phyloP scores from a whole-genome alignment of 2,113 vertebrate genomes.

The Tragulus kanchil region DNA sequence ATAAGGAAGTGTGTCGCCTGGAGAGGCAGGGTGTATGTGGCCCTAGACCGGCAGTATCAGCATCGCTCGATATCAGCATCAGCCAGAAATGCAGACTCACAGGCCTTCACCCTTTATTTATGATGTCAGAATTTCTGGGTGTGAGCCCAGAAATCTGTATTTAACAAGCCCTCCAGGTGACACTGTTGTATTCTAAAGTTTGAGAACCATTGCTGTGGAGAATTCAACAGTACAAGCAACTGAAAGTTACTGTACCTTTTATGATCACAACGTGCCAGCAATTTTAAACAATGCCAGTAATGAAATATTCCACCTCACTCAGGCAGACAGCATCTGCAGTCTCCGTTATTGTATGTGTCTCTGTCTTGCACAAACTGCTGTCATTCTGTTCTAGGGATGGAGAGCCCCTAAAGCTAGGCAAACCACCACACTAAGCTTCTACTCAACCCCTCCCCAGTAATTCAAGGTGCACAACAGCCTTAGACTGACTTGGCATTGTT shows the following conservation, averaged over 20 bases:
- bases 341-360: not conserved
- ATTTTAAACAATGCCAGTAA: not conserved
- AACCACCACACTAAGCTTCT: not conserved
- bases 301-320: not conserved
- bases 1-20: not conserved
- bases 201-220: not conserved
- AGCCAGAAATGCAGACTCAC: not conserved
- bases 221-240: not conserved
- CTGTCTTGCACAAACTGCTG: not conserved
- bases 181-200: not conserved
- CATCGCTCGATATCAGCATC: not conserved
- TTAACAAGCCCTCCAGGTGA: not conserved
- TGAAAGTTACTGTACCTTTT: not conserved
- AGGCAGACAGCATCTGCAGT: not conserved
- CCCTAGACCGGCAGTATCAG: not conserved
- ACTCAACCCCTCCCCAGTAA: not conserved
- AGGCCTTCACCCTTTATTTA: not conserved
- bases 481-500: not conserved
- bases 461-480: not conserved
- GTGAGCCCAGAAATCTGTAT: not conserved
- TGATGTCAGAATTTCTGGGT: not conserved
- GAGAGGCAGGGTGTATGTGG: not conserved
- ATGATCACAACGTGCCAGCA: not conserved
- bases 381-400: not conserved
- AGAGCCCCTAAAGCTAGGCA: not conserved